These are phyloP conservation scores for Caenorhabditis drosophilae DNA, from an alignment of 2,888 invertebrate species.

Conservation along the genomic window DNA sequence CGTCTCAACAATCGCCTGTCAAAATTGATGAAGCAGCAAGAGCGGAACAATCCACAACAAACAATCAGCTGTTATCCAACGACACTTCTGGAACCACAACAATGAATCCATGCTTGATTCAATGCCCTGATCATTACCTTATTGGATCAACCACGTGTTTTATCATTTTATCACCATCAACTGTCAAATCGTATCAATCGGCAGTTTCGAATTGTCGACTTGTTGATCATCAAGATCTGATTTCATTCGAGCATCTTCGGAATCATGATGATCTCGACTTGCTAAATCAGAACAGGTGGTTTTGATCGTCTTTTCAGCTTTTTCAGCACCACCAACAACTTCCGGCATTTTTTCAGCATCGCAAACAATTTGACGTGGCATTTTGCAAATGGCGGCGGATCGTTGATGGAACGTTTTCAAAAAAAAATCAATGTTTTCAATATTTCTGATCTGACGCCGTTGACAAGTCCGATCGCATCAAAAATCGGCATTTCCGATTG, in stretches of 20 bases:
- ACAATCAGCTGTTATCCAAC: too few species aligned
- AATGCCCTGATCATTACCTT: constrained; percentile 26
- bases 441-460: constrained; percentile 14
- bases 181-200: constrained; percentile 21
- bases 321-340: too few species aligned
- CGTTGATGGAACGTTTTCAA: constrained; percentile 9
- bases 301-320: not conserved
- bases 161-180: constrained; percentile 5
- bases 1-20: too few species aligned
- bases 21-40: not conserved
- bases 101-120: constrained; percentile 7
- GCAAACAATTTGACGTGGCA: constrained; percentile 1
- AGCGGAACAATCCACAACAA: not conserved
- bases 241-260: constrained; percentile 19
- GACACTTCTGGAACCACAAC: not conserved
- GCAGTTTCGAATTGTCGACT: constrained; percentile 24
- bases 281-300: not conserved
- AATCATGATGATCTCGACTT: constrained; percentile 11
- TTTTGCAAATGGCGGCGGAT: constrained; percentile 33
- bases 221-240: constrained; percentile 12
- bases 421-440: constrained; percentile 21
- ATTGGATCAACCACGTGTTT: constrained; percentile 15
- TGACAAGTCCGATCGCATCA: constrained; percentile 13
- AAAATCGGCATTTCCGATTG: constrained; percentile 21
- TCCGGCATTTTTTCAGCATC: not conserved